Evolutionary conservation across 2,113 vertebrate genomes (phyloP).

Genomic region (Gobio gobio): DNA sequence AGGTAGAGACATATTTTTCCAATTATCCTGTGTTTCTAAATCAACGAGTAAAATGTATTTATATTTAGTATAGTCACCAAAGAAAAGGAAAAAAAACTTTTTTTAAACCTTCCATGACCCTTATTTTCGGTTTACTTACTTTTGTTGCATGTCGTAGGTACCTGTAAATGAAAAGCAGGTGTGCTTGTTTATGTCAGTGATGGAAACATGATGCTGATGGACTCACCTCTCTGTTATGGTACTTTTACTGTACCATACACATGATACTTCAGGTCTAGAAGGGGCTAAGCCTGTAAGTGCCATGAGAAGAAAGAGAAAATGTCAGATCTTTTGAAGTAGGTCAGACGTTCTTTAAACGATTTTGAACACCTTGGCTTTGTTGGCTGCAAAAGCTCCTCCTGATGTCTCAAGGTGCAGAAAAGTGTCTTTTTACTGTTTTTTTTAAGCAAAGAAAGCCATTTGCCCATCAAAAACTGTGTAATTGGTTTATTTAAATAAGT

Average conservation of each 20-base stretch:
- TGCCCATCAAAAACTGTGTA: slow-evolving; percentile 22
- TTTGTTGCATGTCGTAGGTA: too few species aligned
- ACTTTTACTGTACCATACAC: background rate
- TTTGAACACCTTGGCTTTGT: background rate
- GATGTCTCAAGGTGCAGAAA: background rate
- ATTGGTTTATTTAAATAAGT: slow-evolving; percentile 50
- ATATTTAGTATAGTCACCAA: background rate
- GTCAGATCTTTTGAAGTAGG: slow-evolving; percentile 9
- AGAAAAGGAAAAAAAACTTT: background rate
- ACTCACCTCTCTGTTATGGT: too few species aligned
- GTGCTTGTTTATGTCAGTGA: background rate
- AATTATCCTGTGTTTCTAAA: background rate
- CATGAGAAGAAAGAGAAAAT: background rate
- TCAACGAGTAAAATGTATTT: background rate
- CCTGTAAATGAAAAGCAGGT: too few species aligned
- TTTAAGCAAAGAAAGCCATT: background rate
- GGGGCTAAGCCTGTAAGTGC: background rate
- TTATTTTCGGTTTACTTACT: too few species aligned
- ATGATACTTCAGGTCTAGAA: background rate
- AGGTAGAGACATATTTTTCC: background rate
- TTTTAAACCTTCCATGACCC: too few species aligned
- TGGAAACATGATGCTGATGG: background rate
- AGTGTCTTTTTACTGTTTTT: background rate
- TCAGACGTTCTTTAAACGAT: background rate
- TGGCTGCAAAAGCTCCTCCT: background rate